phyloP scores from a whole-genome alignment of 1,140 invertebrate species.

The Drosophila parabipectinata region DNA sequence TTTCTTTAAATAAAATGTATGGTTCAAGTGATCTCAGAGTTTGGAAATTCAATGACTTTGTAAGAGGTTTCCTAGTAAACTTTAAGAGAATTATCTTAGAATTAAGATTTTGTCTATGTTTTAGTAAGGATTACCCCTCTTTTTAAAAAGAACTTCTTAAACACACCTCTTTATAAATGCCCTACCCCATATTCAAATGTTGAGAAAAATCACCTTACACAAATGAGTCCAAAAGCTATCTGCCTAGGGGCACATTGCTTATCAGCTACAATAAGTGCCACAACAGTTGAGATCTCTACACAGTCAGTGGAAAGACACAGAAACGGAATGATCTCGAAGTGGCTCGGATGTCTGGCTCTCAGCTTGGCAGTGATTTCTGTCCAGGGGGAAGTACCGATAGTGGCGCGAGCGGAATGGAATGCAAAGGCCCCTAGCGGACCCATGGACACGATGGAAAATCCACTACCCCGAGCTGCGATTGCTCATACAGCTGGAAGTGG shows the following conservation, averaged over 20 bases:
- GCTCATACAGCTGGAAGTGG: slow-evolving; percentile 85
- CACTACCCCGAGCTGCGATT: slow-evolving; percentile 85
- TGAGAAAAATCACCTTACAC: slow-evolving; percentile 38
- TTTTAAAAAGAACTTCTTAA: background rate
- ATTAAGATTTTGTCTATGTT: too few relatives aligned
- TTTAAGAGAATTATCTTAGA: too few relatives aligned
- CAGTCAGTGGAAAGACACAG: slow-evolving; percentile 40
- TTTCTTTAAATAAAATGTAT: too few relatives aligned
- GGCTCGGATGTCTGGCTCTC: slow-evolving; percentile 8
- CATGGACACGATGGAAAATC: slow-evolving; percentile 82
- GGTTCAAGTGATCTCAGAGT: too few relatives aligned
- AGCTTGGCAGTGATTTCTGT: slow-evolving; percentile 23
- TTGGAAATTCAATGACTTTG: too few relatives aligned
- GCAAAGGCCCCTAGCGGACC: slow-evolving; percentile 85
- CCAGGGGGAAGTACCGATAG: slow-evolving; percentile 49
- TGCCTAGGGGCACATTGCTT: slow-evolving; percentile 33
- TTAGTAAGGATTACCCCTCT: too few relatives aligned
- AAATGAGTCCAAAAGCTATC: slow-evolving; percentile 19
- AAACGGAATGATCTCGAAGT: slow-evolving; percentile 39
- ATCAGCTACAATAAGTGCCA: slow-evolving; percentile 54
- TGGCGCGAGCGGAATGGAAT: slow-evolving; percentile 85
- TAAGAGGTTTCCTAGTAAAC: too few relatives aligned
- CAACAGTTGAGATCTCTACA: slow-evolving; percentile 4
- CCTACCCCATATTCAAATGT: background rate
- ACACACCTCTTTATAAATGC: background rate